Evolutionary conservation across 1,140 invertebrate genomes (phyloP).

Genomic region (Panagrolaimus sp.): DNA sequence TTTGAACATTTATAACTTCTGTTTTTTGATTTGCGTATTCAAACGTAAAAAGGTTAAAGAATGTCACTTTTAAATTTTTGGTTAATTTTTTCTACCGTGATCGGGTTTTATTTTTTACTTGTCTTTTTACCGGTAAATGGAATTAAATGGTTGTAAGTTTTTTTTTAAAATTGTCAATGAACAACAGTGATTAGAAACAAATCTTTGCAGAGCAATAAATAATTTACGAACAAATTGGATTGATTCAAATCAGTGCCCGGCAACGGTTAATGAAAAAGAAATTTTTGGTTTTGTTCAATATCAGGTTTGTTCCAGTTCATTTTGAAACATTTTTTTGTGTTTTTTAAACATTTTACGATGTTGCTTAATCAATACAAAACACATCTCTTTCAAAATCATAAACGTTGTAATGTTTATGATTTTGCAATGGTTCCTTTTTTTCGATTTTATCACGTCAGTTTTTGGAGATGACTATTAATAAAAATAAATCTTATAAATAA

Average conservation of each 20-base stretch:
- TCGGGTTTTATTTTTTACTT: not conserved
- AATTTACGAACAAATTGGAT: constrained; percentile 34
- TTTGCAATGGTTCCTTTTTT: too few species aligned
- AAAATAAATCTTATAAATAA: too few species aligned
- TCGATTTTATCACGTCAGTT: too few species aligned
- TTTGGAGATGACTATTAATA: too few species aligned
- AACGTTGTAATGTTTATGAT: too few species aligned
- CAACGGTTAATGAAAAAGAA: constrained; percentile 31
- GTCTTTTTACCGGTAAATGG: constrained; percentile 9
- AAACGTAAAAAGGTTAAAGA: constrained; percentile 24
- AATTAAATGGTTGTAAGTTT: constrained; percentile 49
- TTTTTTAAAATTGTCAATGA: constrained; percentile 2
- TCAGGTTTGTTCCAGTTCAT: constrained; percentile 24
- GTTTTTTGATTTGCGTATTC: constrained; percentile 19
- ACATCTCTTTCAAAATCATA: too few species aligned
- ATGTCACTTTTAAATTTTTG: constrained; percentile 10
- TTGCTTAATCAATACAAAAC: too few species aligned
- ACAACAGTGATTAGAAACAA: not conserved
- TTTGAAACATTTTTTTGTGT: constrained; percentile 3
- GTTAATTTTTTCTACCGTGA: constrained; percentile 20
- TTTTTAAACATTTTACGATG: too few species aligned
- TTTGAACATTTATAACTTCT: too few species aligned
- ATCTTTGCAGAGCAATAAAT: constrained; percentile 37
- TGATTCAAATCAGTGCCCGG: constrained; percentile 36
- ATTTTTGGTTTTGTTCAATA: constrained; percentile 33